Evolutionary conservation across 1,140 invertebrate genomes (phyloP).

Genomic region (Hestina assimilis): DNA sequence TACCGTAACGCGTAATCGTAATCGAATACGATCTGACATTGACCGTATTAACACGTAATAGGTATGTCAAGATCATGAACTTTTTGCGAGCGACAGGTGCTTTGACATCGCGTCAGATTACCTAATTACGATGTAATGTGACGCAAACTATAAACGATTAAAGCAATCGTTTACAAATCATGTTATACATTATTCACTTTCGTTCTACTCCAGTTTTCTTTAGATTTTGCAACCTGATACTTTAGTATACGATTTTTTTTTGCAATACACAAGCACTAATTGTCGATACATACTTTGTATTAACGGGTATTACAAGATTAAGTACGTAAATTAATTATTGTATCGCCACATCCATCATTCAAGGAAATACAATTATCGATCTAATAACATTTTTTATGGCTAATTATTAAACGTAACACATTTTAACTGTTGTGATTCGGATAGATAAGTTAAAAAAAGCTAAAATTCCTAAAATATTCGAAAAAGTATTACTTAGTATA

Average conservation of each 20-base stretch:
- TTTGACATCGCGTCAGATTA: neutral
- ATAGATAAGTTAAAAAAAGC: too few species aligned
- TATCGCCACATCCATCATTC: too few species aligned
- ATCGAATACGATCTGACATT: slow-evolving; percentile 11
- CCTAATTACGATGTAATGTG: neutral
- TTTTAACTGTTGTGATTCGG: too few species aligned
- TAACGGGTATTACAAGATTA: too few species aligned
- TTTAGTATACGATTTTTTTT: too few species aligned
- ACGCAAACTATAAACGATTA: slow-evolving; percentile 4
- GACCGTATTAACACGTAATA: slow-evolving; percentile 4
- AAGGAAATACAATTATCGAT: too few species aligned
- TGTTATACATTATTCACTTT: slow-evolving; percentile 3
- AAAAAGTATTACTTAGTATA: too few species aligned
- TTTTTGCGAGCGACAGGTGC: slow-evolving; percentile 9
- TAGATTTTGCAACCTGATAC: neutral
- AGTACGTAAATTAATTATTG: too few species aligned
- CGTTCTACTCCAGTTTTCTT: slow-evolving; percentile 16
- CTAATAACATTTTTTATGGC: too few species aligned
- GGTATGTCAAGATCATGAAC: slow-evolving; percentile 18
- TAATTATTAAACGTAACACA: too few species aligned
- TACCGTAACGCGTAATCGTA: neutral
- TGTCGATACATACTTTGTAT: neutral
- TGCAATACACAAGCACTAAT: too few species aligned
- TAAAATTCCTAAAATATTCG: too few species aligned
- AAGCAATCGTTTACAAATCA: slow-evolving; percentile 6